These are phyloP conservation scores for Columba livia DNA, from an alignment of 2,113 vertebrate species.

Conservation along the genomic window DNA sequence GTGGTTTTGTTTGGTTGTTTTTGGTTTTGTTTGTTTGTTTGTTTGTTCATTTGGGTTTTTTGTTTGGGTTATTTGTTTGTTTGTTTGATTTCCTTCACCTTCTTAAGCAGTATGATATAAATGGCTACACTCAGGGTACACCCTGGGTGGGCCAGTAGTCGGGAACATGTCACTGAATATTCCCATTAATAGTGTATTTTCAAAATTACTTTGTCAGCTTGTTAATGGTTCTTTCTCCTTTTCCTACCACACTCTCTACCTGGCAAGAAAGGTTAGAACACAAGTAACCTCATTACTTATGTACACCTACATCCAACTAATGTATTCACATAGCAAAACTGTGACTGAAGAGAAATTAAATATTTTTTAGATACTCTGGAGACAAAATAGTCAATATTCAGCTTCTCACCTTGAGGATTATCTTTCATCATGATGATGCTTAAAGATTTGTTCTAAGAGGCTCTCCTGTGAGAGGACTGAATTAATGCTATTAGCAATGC, in stretches of 20 bases:
- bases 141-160: accelerated
- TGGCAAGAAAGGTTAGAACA: neutral
- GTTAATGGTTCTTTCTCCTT: neutral
- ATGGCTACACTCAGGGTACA: neutral
- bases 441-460: neutral
- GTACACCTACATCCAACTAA: neutral
- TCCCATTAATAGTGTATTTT: neutral
- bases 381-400: neutral
- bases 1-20: no score
- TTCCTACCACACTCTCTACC: neutral
- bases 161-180: neutral
- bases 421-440: neutral
- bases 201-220: neutral
- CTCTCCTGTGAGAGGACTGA: neutral
- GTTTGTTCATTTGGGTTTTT: neutral
- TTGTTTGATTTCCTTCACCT: neutral
- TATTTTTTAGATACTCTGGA: neutral
- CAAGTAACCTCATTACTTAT: neutral
- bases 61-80: neutral
- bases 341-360: neutral
- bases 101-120: neutral
- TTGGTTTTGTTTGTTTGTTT: no score
- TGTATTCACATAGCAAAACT: neutral
- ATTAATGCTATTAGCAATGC: neutral
- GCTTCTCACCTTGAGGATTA: neutral